Evolutionary conservation across 2,888 invertebrate species (phyloP).

Genomic region (Spodoptera littoralis): DNA sequence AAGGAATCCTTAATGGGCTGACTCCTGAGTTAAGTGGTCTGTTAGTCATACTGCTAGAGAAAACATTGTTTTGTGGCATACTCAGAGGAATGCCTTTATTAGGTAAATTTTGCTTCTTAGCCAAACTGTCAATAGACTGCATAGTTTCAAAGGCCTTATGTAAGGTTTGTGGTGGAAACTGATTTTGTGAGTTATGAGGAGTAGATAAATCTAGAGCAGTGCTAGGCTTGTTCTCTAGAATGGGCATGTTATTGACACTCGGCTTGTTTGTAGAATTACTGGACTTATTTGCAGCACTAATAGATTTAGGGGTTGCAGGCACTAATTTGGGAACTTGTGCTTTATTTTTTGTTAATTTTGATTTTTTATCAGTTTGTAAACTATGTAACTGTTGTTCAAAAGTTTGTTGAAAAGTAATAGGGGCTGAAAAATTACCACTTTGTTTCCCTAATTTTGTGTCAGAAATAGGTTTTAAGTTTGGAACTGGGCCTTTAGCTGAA

Average conservation of each 20-base stretch:
- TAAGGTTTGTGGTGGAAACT: conserved; percentile 79
- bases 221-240: conserved; percentile 73
- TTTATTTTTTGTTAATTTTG: conserved; percentile 82
- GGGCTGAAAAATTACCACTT: conserved; percentile 75
- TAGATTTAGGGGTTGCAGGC: conserved; percentile 80
- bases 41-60: conserved; percentile 69
- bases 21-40: conserved; percentile 69
- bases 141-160: conserved; percentile 84
- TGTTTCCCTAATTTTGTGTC: conserved; percentile 84
- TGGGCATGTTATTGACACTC: conserved; percentile 54
- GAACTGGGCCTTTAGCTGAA: conserved; percentile 84
- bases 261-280: conserved; percentile 69
- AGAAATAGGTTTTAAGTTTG: conserved; percentile 86
- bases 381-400: conserved; percentile 85
- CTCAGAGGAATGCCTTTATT: conserved; percentile 71
- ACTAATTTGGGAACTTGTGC: conserved; percentile 84
- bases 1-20: conserved; percentile 76
- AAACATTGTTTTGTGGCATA: conserved; percentile 74
- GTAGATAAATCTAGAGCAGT: conserved; percentile 85
- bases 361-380: conserved; percentile 81
- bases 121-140: conserved; percentile 87
- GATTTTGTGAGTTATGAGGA: conserved; percentile 80
- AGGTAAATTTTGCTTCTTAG: conserved; percentile 83
- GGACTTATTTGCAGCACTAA: conserved; percentile 77
- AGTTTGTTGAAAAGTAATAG: conserved; percentile 87